A percentile compares a stretch with the other conserved stretches of the same genome.
These are phyloP conservation scores for Eupeodes latifasciatus DNA, from an alignment of 2,888 invertebrate species.

Conservation along the genomic window DNA sequence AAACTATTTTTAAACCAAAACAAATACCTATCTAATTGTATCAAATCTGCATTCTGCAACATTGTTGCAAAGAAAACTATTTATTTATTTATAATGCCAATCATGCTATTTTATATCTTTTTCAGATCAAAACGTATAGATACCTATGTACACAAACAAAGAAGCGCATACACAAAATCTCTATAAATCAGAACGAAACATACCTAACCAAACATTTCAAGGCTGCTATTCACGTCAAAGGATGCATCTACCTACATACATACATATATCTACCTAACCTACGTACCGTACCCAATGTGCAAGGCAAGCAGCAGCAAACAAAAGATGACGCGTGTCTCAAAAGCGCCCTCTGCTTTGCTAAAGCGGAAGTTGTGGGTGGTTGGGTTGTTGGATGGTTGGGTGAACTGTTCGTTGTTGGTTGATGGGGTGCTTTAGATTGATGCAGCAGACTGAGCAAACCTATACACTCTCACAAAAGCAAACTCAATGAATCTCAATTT, in stretches of 20 bases:
- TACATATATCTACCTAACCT: too few relatives aligned
- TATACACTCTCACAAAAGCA: constrained; percentile 2
- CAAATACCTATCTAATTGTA: background rate
- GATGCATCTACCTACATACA: constrained; percentile 1
- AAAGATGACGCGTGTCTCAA: constrained; percentile 60
- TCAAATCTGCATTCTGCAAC: constrained; percentile 11
- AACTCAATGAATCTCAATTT: constrained; percentile 65
- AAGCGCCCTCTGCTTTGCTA: constrained; percentile 47
- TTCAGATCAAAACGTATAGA: constrained; percentile 48
- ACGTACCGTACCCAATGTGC: constrained; percentile 21
- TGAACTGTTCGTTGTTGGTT: background rate
- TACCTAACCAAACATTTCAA: constrained; percentile 53
- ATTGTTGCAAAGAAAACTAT: background rate
- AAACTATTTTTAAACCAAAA: constrained; percentile 8
- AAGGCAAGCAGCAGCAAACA: constrained; percentile 15
- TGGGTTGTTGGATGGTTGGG: background rate
- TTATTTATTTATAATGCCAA: constrained; percentile 10
- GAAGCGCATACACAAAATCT: background rate
- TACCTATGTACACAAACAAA: background rate
- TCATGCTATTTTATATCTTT: constrained; percentile 32
- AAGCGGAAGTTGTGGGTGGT: constrained; percentile 44
- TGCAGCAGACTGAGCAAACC: background rate
- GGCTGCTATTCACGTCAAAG: constrained; percentile 59
- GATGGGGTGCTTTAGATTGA: background rate
- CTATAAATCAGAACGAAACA: background rate